Evolutionary conservation across 2,113 vertebrate genomes (phyloP).

Genomic region (Pedetes capensis): DNA sequence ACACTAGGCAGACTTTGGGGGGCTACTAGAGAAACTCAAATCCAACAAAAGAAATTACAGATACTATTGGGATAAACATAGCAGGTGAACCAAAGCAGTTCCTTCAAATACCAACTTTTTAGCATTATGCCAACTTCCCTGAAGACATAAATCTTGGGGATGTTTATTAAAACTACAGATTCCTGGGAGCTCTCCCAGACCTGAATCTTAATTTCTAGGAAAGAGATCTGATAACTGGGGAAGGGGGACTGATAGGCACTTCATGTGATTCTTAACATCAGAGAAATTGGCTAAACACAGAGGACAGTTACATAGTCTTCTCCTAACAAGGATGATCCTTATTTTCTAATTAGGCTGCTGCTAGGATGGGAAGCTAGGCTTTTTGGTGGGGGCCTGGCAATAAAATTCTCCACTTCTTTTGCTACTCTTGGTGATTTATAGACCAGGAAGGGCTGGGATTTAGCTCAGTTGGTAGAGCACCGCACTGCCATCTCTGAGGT

Average conservation of each 20-base stretch:
- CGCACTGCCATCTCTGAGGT: too few relatives aligned
- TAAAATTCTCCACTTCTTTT: neutral
- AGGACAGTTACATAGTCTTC: neutral
- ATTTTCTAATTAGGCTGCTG: neutral
- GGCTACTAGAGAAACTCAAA: neutral
- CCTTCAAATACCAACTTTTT: neutral
- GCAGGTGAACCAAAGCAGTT: neutral
- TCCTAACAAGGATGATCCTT: neutral
- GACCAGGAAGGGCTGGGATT: neutral
- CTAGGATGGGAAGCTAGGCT: rapidly evolving
- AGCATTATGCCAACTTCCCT: neutral
- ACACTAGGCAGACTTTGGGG: neutral
- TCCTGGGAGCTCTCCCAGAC: neutral
- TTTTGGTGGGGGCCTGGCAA: rapidly evolving
- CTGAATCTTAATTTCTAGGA: neutral
- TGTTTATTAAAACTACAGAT: neutral
- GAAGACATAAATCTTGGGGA: neutral
- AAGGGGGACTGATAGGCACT: neutral
- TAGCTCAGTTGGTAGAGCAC: too few relatives aligned
- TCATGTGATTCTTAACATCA: neutral
- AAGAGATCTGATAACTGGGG: neutral
- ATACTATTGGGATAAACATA: neutral
- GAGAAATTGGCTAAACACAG: neutral
- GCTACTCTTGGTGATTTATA: neutral
- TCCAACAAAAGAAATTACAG: neutral